Evolutionary conservation across 2,113 vertebrate species (phyloP).

Genomic region (Peromyscus leucopus): DNA sequence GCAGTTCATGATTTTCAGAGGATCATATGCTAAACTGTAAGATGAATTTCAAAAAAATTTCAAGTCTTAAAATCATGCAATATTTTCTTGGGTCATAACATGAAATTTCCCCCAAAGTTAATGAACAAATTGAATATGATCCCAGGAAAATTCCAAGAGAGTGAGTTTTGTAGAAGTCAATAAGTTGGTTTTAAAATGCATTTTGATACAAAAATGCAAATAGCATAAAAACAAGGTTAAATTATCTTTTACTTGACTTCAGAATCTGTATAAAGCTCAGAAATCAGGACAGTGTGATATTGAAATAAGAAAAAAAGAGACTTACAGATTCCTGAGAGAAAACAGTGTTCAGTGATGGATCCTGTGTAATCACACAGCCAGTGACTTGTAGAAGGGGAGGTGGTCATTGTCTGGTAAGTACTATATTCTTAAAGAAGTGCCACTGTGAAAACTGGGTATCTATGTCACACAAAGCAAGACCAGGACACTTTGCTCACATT

Average conservation of each 20-base stretch:
- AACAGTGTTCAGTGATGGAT: not conserved
- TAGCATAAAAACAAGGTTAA: not conserved
- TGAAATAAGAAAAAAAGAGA: not conserved
- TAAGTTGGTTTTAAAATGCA: not conserved
- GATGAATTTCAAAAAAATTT: not conserved
- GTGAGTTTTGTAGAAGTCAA: not conserved
- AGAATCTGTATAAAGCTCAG: not conserved
- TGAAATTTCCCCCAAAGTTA: not conserved
- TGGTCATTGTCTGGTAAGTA: not conserved
- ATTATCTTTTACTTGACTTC: not conserved
- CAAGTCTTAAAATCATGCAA: not conserved
- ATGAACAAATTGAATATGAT: fast-evolving
- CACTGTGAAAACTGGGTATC: not conserved
- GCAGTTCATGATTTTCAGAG: not conserved
- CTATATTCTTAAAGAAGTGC: not conserved
- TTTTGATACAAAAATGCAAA: not conserved
- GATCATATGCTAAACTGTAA: not conserved
- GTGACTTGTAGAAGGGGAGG: not conserved
- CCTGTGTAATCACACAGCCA: not conserved
- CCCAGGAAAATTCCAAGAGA: not conserved
- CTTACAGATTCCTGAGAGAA: not conserved
- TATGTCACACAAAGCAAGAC: not conserved
- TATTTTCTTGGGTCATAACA: not conserved
- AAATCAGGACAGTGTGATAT: too few relatives aligned
- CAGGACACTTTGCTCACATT: not conserved